A percentile compares a stretch with the other conserved stretches of the same genome.
phyloP scores from a whole-genome alignment of 2,888 invertebrate genomes.

The Thyatira batis region DNA sequence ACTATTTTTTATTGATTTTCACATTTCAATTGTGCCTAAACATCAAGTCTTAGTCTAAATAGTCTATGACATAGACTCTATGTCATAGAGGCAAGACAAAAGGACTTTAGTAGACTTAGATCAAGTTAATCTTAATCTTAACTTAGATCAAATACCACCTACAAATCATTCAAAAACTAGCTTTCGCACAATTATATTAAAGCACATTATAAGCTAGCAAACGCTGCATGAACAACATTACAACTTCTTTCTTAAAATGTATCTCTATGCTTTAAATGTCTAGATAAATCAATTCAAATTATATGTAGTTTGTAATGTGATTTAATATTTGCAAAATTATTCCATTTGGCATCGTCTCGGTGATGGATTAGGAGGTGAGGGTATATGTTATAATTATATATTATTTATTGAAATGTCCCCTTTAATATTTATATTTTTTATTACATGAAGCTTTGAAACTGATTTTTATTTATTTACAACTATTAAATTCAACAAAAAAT shows the following conservation, averaged over 20 bases:
- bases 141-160: slow-evolving; percentile 8
- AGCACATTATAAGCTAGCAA: slow-evolving; percentile 47
- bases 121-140: no score
- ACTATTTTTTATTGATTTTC: no score
- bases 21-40: no score
- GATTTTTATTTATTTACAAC: no score
- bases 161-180: slow-evolving; percentile 5
- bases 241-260: background rate
- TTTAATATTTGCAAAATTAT: slow-evolving; percentile 48
- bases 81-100: no score
- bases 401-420: no score
- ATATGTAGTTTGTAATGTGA: slow-evolving; percentile 51
- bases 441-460: background rate
- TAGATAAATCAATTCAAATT: slow-evolving; percentile 17
- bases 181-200: slow-evolving; percentile 29
- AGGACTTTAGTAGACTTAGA: no score
- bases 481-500: background rate
- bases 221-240: slow-evolving; percentile 36
- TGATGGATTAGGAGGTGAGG: slow-evolving; percentile 70
- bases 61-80: no score
- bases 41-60: no score
- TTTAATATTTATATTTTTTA: no score
- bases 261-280: slow-evolving; percentile 34
- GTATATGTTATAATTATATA: background rate
- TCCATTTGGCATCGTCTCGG: slow-evolving; percentile 35